These are phyloP conservation scores for Pegoplata infirma DNA, from an alignment of 2,888 invertebrate genomes.

Conservation along the genomic window DNA sequence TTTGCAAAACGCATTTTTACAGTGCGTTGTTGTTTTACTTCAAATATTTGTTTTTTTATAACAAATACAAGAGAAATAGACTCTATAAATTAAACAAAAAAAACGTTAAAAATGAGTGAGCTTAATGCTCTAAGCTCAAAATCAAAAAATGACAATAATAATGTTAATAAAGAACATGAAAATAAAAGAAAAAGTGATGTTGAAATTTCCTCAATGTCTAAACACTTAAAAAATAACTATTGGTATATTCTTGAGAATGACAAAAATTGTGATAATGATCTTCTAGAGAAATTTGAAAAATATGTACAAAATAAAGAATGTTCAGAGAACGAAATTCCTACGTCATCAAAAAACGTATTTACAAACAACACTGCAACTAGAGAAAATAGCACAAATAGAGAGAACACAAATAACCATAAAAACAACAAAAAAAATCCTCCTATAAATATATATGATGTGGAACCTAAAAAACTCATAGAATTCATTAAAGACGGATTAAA, in stretches of 20 bases:
- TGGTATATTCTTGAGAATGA: conserved; percentile 1
- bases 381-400: too few relatives aligned
- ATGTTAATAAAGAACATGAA: neutral
- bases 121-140: conserved; percentile 3
- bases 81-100: neutral
- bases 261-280: conserved; percentile 1
- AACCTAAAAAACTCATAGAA: conserved; percentile 12
- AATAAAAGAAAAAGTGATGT: conserved; percentile 9
- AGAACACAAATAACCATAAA: too few relatives aligned
- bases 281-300: too few relatives aligned
- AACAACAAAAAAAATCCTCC: neutral
- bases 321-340: neutral
- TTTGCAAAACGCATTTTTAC: neutral
- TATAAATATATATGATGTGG: conserved; percentile 9
- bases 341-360: too few relatives aligned
- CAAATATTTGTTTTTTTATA: neutral
- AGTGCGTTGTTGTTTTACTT: neutral
- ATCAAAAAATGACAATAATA: neutral
- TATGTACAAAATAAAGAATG: neutral
- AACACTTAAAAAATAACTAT: neutral
- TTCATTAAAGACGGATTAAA: conserved; percentile 6
- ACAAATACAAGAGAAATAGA: neutral
- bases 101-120: neutral
- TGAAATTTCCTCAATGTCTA: neutral
- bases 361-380: too few relatives aligned